Conservation (phyloP, 2,888 invertebrate species). For the Tuberolachnus salignus region DNA sequence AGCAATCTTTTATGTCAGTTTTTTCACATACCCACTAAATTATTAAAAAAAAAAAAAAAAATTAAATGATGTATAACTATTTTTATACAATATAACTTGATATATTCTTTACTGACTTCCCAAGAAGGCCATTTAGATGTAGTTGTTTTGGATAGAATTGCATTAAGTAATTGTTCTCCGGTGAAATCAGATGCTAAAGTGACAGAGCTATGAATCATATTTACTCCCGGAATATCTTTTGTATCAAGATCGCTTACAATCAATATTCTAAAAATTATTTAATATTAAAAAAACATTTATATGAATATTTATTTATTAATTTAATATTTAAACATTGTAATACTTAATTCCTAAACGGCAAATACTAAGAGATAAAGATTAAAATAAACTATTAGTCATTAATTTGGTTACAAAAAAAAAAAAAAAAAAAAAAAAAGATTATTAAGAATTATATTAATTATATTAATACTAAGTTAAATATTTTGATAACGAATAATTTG, state of each 20-base stretch:
- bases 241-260: slow-evolving; percentile 55
- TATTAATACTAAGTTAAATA: no score
- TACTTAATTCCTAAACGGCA: not conserved
- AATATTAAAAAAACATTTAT: no score
- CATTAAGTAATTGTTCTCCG: slow-evolving; percentile 58
- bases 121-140: slow-evolving; percentile 65
- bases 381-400: no score
- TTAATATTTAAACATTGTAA: not conserved
- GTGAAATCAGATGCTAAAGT: slow-evolving; percentile 58
- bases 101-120: slow-evolving; percentile 63
- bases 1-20: not conserved
- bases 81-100: not conserved
- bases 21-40: slow-evolving; percentile 31
- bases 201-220: slow-evolving; percentile 57
- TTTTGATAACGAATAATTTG: no score
- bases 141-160: slow-evolving; percentile 51
- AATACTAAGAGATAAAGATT: not conserved
- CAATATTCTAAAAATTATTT: slow-evolving; percentile 56
- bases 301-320: no score
- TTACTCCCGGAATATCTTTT: slow-evolving; percentile 29
- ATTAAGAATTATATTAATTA: no score
- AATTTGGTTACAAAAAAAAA: no score
- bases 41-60: slow-evolving; percentile 15
- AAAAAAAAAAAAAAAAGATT: no score
- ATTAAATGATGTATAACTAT: not conserved